Conservation (phyloP, 2,888 invertebrate genomes). For the Agonopterix subpropinquella region DNA sequence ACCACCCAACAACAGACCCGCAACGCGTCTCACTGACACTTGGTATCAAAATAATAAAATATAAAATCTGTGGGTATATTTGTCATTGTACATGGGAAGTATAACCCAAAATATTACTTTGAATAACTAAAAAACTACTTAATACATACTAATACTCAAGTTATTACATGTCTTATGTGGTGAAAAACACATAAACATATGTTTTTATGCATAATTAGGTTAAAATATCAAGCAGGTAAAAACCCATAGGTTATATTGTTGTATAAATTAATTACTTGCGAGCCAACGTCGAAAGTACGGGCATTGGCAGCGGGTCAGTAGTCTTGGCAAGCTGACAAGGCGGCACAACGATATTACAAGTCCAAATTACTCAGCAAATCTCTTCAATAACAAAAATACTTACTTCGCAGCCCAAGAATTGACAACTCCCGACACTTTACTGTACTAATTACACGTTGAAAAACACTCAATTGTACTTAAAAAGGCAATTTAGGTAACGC, state of each 20-base stretch:
- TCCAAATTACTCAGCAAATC: not conserved
- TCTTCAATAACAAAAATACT: not conserved
- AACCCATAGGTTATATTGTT: not conserved
- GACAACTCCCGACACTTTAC: not conserved
- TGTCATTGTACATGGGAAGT: no score
- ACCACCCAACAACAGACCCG: no score
- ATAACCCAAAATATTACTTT: no score
- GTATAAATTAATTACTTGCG: not conserved
- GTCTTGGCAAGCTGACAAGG: not conserved
- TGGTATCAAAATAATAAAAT: no score
- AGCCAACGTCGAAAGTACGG: not conserved
- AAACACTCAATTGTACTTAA: not conserved
- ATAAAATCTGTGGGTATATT: no score
- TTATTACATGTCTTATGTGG: not conserved
- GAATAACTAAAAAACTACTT: not conserved
- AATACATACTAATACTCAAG: not conserved
- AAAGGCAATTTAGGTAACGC: not conserved
- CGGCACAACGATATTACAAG: not conserved
- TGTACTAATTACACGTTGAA: not conserved
- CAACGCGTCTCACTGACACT: no score
- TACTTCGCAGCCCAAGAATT: not conserved
- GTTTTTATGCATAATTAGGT: not conserved
- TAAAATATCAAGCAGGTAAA: not conserved
- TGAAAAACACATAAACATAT: not conserved
- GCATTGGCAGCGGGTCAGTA: not conserved